A percentile compares a stretch with the other conserved stretches of the same genome.
Conservation (phyloP, 2,888 invertebrate genomes). For the Lepidocyrtinus sp. region DNA sequence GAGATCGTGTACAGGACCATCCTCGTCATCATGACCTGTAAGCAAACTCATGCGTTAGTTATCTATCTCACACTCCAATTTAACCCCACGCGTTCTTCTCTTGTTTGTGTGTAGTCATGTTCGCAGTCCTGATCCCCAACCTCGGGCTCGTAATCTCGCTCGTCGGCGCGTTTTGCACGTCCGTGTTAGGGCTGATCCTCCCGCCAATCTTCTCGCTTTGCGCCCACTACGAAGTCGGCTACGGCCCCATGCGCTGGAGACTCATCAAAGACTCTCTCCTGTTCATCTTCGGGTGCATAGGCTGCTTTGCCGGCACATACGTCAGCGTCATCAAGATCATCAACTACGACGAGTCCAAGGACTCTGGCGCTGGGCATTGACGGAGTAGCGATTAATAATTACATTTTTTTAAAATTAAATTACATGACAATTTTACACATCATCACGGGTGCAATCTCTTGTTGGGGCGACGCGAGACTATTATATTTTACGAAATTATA, state of each 20-base stretch:
- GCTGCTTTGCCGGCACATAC: slow-evolving; percentile 86
- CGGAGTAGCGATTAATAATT: background rate
- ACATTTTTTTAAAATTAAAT: slow-evolving; percentile 3
- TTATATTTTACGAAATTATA: too few relatives aligned
- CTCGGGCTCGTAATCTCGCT: slow-evolving; percentile 92
- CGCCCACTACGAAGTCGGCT: slow-evolving; percentile 70
- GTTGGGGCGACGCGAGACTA: too few relatives aligned
- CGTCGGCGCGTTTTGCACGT: slow-evolving; percentile 94
- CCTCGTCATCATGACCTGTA: slow-evolving; percentile 75
- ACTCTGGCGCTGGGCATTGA: slow-evolving; percentile 21
- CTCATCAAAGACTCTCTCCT: slow-evolving; percentile 86
- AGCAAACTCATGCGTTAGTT: background rate
- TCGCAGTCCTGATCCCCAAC: slow-evolving; percentile 90
- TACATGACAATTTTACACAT: too few relatives aligned
- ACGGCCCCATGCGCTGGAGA: slow-evolving; percentile 81
- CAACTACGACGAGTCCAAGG: slow-evolving; percentile 30
- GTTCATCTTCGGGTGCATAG: slow-evolving; percentile 82
- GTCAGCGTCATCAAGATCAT: slow-evolving; percentile 79
- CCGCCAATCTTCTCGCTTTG: slow-evolving; percentile 74
- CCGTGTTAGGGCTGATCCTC: slow-evolving; percentile 89
- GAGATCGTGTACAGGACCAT: slow-evolving; percentile 81
- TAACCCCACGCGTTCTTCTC: background rate
- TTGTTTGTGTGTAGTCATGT: slow-evolving; percentile 76
- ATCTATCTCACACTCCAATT: background rate
- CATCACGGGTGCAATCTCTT: too few relatives aligned